A percentile compares a stretch with the other conserved stretches of the same genome.
Conservation (phyloP, 2,888 invertebrate genomes). For the Tenodera sinensis region DNA sequence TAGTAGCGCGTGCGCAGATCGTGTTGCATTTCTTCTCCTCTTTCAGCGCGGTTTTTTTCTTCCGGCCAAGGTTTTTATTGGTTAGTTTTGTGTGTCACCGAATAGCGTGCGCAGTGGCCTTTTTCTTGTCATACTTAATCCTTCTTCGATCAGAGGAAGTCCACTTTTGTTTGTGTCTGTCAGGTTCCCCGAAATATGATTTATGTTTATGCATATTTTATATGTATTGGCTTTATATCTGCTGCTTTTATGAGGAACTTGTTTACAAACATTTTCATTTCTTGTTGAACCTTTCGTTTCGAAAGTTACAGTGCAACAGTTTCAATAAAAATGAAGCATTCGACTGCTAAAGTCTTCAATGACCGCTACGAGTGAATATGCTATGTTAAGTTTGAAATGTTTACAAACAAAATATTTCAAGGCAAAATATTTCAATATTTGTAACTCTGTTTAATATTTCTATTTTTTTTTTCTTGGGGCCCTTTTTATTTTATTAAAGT, state of each 20-base stretch:
- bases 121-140: neutral
- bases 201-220: neutral
- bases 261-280: neutral
- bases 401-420: no score
- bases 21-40: neutral
- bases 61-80: constrained; percentile 3
- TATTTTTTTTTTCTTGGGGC: no score
- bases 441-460: no score
- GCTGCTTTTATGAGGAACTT: neutral
- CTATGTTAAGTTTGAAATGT: no score
- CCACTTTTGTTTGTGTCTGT: neutral
- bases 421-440: no score
- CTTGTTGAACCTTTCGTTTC: neutral
- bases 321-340: no score
- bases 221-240: neutral
- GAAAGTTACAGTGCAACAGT: no score
- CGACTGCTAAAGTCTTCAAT: no score
- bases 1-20: constrained; percentile 8
- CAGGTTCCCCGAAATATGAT: neutral
- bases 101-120: constrained; percentile 4
- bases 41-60: neutral
- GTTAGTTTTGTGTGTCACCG: neutral
- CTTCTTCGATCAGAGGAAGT: neutral
- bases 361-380: no score
- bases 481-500: no score